These are phyloP conservation scores for Rhincodon typus DNA, from an alignment of 2,797 vertebrate genomes.

Conservation along the genomic window DNA sequence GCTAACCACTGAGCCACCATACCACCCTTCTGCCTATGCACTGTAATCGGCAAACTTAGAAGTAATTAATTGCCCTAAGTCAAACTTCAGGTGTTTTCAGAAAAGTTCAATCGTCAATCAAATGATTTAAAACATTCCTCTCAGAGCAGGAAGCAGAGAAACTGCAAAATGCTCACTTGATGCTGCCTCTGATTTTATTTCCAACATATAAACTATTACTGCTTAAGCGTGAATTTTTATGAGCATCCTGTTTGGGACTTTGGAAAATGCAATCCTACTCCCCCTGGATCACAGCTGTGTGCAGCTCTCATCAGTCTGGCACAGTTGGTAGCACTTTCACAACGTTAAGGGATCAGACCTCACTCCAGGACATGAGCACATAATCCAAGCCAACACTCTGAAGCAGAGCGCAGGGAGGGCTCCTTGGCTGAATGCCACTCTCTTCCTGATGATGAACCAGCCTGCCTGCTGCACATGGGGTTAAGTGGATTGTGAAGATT, in stretches of 20 bases:
- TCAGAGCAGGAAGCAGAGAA: background rate
- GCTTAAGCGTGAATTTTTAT: background rate
- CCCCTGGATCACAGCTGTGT: background rate
- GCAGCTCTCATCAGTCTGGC: slow-evolving; percentile 1
- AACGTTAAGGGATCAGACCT: background rate
- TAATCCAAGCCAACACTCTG: background rate
- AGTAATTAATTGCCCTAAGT: too few species aligned
- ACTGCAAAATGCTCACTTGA: background rate
- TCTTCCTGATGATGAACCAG: background rate
- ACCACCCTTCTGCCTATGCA: too few species aligned
- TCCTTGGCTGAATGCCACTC: background rate
- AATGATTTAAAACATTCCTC: background rate
- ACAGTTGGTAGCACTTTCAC: slow-evolving; percentile 17
- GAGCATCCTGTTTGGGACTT: background rate
- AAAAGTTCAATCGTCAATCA: background rate
- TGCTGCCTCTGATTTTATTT: background rate
- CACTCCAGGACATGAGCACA: slow-evolving; percentile 16
- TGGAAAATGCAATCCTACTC: background rate
- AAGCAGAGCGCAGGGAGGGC: background rate
- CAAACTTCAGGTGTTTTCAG: background rate
- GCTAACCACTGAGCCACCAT: too few species aligned
- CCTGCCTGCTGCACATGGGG: background rate
- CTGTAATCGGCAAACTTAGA: background rate
- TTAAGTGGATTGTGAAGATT: slow-evolving; percentile 4
- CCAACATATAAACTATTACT: background rate